These are phyloP conservation scores for Nomada ferruginata DNA, from an alignment of 2,888 invertebrate genomes.

Conservation along the genomic window DNA sequence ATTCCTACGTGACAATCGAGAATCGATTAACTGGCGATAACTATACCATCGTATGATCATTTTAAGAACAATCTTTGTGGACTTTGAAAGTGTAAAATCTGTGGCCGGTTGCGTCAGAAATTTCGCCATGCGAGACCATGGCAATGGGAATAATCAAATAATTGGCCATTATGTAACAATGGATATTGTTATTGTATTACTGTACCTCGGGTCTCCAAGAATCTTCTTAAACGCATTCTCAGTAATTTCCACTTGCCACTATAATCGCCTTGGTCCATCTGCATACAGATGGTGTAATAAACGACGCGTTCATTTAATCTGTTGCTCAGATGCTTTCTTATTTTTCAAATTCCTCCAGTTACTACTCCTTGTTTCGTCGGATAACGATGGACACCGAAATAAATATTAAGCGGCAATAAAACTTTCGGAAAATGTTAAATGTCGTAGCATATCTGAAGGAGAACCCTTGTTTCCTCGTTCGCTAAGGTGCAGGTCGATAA, in stretches of 20 bases:
- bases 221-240: no score
- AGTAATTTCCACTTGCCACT: no score
- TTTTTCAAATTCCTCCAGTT: no score
- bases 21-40: background rate
- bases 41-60: background rate
- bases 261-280: no score
- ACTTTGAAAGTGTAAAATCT: constrained; percentile 20
- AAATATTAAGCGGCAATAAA: background rate
- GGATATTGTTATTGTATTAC: background rate
- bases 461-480: constrained; percentile 17
- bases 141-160: background rate
- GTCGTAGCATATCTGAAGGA: background rate
- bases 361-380: no score
- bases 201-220: no score
- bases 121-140: constrained; percentile 1
- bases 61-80: background rate
- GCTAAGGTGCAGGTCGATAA: constrained; percentile 50
- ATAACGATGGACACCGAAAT: no score
- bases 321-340: no score
- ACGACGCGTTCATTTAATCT: no score
- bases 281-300: no score
- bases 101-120: constrained; percentile 24
- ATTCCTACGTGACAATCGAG: background rate
- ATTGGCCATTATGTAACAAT: constrained; percentile 5
- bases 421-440: background rate